Evolutionary conservation across 2,113 vertebrate species (phyloP).

Genomic region (Guaruba guarouba): DNA sequence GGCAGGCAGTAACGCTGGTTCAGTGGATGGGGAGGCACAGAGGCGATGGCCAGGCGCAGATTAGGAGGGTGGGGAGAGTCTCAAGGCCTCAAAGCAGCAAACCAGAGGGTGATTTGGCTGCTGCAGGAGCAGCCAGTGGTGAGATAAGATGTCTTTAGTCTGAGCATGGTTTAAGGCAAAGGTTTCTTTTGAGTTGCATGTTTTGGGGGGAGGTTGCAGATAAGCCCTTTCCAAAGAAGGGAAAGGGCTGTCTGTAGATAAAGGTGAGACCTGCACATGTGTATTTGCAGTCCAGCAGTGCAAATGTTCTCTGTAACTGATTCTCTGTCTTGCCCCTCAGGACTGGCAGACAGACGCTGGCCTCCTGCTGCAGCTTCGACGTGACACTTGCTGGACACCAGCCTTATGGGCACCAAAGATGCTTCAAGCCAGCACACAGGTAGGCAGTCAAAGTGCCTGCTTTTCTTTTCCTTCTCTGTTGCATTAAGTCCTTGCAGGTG

Average conservation of each 20-base stretch:
- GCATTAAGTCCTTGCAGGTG: neutral
- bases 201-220: neutral
- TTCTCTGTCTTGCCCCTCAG: neutral
- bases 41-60: fast-evolving
- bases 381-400: fast-evolving
- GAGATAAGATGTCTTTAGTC: neutral
- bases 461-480: neutral
- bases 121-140: neutral
- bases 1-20: fast-evolving
- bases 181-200: fast-evolving
- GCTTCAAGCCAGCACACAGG: neutral
- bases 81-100: neutral
- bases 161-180: fast-evolving
- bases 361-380: fast-evolving
- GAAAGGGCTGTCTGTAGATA: neutral
- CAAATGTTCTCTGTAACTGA: neutral
- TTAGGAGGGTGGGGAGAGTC: neutral
- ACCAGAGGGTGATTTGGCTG: neutral
- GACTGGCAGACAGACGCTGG: neutral
- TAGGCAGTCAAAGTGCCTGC: fast-evolving
- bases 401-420: fast-evolving
- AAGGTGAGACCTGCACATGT: neutral
- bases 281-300: neutral
- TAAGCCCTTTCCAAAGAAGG: neutral
- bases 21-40: neutral